Base-by-base conservation (phyloP, 2,888 invertebrate species). In the Leptopterna dolabrata region DNA sequence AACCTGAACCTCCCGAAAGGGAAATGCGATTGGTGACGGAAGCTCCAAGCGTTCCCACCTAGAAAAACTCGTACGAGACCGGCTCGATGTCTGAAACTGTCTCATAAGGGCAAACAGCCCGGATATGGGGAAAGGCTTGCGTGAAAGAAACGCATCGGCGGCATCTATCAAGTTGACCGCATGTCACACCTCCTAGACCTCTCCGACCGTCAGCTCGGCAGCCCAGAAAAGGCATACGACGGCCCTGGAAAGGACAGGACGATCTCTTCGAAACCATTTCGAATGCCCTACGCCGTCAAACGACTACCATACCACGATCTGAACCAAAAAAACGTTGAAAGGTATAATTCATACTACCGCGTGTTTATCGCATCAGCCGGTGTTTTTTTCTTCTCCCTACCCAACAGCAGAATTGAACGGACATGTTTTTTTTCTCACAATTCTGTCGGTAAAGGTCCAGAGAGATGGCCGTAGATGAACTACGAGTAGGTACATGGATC, bases 161-260 rank as follows among this genome's bases (percentile, higher is more conserved):
- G 78, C 78, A 45, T 78, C 78, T 43, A 45, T 78, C 78, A 78
- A 78, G 78, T 41, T 41, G 16, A 36, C 73, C 73, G 43, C 78
- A 19, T 78, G 78, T 78, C 78, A 78, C 78, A 78, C 78, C 78
- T 78, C 45, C 13, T 19, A 45, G 41, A 45, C 73, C 55, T n/a
- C 36, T n/a, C 36, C 36, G 7, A 13, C 63, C 63, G 63, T 63
- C 63, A 63, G 63, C 24, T 63, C 63, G 24, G 36, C 0, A 30
- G 73, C 16, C 73, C 73, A 73, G 36, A 73, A 73, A 73, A 73
- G 73, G 73, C 73, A n/a, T 73, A 7, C 19, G 36, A 6, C 30
- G 73, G 14, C 73, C 36, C n/a, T 73, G 36, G 73, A 73, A 73
- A 29, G 73, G 41, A 73, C 30, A n/a, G 73, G 73, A 41, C 0